Evolutionary conservation across 2,797 vertebrate species (phyloP), one percentile per base, ranked within the genome.

Genomic region (Danio albolineatus): DNA sequence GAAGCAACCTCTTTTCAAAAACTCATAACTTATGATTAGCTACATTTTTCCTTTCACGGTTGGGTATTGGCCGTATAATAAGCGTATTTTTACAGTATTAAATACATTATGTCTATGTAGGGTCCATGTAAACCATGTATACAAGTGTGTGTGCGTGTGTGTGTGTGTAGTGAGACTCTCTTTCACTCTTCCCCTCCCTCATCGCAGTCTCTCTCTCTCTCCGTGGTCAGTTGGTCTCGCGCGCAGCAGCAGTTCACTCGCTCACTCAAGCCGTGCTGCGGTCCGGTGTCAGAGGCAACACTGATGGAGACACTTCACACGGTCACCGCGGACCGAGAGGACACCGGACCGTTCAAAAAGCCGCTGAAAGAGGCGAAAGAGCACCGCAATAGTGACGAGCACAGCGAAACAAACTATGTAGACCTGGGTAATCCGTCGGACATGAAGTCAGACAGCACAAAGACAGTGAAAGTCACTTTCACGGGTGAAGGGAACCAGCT

Each of bases 271-370:
- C 90, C 46, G 49, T 91, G 91, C 92, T 90, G 73, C 90, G 86
- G 91, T 92, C 92, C 92, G 84, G 91, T 92, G 93, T 93, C 86
- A 85, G 87, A 76, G 87, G 82, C 85, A 92, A 92, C 64, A 64
- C 89, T 88, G 90, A 95, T 95, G 94, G 94, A 95, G 91, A 93
- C 92, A 90, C 92, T 91, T 72, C 91, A 90, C 88, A 89, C 93
- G 88, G 91, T 92, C 92, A 90, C 94, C 89, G 91, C 85, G 85
- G 90, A 90, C 89, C 90, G 85, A 87, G 89, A 92, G 88, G 91
- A 91, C 89, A 90, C 90, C 76, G 90, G 89, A 89, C 92, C 89
- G 85, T 88, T 92, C 84, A 93, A 90, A 85, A 93, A 92, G 89
- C 92, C 92, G 86, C 89, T 91, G 85, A 86, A 86, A 69, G 83